Conservation (phyloP, 2,113 vertebrate genomes). For the Muscicapa adusta region DNA sequence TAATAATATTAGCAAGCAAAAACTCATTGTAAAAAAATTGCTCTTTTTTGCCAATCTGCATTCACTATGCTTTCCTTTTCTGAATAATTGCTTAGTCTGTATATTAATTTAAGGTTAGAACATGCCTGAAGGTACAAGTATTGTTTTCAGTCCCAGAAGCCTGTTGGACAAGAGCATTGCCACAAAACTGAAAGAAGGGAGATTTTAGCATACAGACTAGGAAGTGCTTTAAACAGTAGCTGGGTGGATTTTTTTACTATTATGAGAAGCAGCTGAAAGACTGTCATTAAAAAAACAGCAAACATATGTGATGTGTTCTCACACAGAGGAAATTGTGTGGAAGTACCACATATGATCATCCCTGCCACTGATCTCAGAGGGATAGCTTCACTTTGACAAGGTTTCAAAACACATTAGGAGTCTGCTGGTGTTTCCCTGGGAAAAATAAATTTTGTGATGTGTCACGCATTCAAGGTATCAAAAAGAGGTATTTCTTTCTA, state of each 20-base stretch:
- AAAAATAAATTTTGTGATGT: neutral
- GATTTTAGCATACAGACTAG: neutral
- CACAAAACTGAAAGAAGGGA: neutral
- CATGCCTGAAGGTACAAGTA: neutral
- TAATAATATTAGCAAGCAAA: neutral
- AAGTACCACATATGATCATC: neutral
- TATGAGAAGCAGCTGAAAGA: neutral
- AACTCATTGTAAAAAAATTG: neutral
- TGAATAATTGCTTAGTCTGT: neutral
- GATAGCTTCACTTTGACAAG: neutral
- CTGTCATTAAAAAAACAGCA: constrained; percentile 28
- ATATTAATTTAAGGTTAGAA: neutral
- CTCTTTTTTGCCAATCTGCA: neutral
- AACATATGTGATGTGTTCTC: neutral
- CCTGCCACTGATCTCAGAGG: neutral
- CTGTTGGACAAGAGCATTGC: neutral
- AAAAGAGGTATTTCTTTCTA: neutral
- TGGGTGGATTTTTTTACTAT: neutral
- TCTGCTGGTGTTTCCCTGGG: neutral
- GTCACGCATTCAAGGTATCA: neutral
- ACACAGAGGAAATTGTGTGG: neutral
- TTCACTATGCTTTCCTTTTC: neutral
- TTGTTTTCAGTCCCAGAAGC: neutral
- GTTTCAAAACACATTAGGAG: neutral
- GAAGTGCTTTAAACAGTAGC: neutral